Conservation (phyloP, 2,797 vertebrate species). For the Neosilurus hyrtlii region DNA sequence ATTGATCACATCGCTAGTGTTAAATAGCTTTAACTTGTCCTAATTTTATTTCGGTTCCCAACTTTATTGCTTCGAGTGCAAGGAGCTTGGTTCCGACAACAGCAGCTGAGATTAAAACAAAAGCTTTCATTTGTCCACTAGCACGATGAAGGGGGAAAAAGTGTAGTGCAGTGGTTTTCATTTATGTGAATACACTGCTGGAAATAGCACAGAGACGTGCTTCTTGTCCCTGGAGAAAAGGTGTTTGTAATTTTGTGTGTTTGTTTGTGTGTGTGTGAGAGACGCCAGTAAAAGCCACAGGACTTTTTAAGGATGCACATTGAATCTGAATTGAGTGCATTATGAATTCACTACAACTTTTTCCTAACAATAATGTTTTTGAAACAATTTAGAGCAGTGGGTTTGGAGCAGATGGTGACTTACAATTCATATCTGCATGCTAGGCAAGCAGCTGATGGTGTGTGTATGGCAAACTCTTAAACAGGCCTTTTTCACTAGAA, state of each 20-base stretch:
- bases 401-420: constrained; percentile 6
- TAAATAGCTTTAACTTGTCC: constrained; percentile 14
- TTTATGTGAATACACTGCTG: constrained; percentile 10
- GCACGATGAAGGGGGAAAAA: neutral
- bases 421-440: constrained; percentile 4
- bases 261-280: neutral
- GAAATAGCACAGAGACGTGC: constrained; percentile 24
- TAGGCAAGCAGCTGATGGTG: constrained; percentile 1
- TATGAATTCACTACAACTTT: neutral
- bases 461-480: neutral
- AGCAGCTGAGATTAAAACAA: constrained; percentile 18
- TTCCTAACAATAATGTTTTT: neutral
- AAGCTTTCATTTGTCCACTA: constrained; percentile 38
- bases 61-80: neutral
- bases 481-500: constrained; percentile 3
- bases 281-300: neutral
- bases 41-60: neutral
- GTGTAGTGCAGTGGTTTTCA: neutral
- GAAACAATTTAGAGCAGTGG: neutral
- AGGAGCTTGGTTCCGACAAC: constrained; percentile 1
- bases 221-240: constrained; percentile 26
- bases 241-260: neutral
- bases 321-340: constrained; percentile 6
- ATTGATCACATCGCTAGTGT: neutral
- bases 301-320: neutral